Conservation (phyloP, 2,888 invertebrate genomes). For the Peribatodes rhomboidaria region DNA sequence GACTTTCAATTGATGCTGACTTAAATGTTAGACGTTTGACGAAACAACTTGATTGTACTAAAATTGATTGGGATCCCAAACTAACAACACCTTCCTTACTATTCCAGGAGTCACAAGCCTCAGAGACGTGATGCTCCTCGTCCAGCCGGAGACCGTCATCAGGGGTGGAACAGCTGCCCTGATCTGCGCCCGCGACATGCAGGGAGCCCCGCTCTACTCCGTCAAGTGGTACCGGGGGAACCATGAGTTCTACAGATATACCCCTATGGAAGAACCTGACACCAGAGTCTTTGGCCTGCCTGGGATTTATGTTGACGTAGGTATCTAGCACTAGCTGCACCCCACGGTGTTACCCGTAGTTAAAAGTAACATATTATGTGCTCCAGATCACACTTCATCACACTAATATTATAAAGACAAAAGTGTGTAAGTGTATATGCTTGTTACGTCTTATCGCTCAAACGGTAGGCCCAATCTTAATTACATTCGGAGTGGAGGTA, state of each 20-base stretch:
- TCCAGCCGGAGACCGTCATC: slow-evolving; percentile 90
- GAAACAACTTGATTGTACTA: too few relatives aligned
- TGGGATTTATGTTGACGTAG: slow-evolving; percentile 94
- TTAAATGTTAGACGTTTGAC: too few relatives aligned
- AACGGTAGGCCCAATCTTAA: too few relatives aligned
- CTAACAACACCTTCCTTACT: neutral
- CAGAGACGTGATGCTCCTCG: slow-evolving; percentile 90
- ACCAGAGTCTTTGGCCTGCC: slow-evolving; percentile 91
- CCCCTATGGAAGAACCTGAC: slow-evolving; percentile 90
- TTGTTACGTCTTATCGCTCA: too few relatives aligned
- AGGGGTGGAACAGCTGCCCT: slow-evolving; percentile 89
- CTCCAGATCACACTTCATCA: too few relatives aligned
- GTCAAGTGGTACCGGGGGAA: slow-evolving; percentile 95
- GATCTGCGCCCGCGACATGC: slow-evolving; percentile 92
- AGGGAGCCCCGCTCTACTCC: slow-evolving; percentile 91
- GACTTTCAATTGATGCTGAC: too few relatives aligned
- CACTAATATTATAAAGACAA: too few relatives aligned
- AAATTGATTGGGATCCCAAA: too few relatives aligned
- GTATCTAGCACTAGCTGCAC: slow-evolving; percentile 61
- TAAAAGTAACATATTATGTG: too few relatives aligned
- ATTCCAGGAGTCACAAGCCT: slow-evolving; percentile 88
- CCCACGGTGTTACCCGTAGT: too few relatives aligned
- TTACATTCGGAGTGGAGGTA: too few relatives aligned
- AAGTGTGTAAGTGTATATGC: too few relatives aligned
- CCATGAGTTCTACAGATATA: slow-evolving; percentile 94